These are phyloP conservation scores for Mesorhabditis spiculigera DNA, from an alignment of 2,888 invertebrate genomes.

Conservation along the genomic window DNA sequence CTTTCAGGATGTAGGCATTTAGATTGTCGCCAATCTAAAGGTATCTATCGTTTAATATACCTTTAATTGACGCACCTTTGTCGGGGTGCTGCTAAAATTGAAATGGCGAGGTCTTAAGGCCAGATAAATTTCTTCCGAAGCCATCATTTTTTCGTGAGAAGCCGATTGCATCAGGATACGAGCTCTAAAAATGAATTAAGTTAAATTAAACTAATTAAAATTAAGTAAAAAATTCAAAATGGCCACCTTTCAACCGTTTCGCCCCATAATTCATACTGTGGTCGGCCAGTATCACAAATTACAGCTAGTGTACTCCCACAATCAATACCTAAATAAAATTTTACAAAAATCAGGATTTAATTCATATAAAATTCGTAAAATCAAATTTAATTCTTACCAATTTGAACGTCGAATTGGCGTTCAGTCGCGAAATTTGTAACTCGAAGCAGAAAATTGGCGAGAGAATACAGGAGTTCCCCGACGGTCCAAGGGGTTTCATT, in stretches of 20 bases:
- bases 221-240: neutral
- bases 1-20: constrained; percentile 15
- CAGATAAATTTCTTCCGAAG: constrained; percentile 48
- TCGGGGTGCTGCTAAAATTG: constrained; percentile 30
- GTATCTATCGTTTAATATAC: neutral
- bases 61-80: constrained; percentile 17
- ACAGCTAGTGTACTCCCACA: constrained; percentile 50
- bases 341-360: neutral
- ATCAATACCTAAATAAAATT: constrained; percentile 41
- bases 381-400: constrained; percentile 29
- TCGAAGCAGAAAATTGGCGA: constrained; percentile 44
- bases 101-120: constrained; percentile 52
- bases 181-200: constrained; percentile 15
- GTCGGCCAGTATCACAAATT: constrained; percentile 46
- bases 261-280: constrained; percentile 48
- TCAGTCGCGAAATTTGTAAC: constrained; percentile 42
- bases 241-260: constrained; percentile 28
- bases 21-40: constrained; percentile 8
- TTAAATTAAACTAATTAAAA: neutral
- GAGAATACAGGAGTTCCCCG: constrained; percentile 49
- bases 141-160: constrained; percentile 29
- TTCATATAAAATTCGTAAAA: neutral
- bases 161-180: constrained; percentile 34
- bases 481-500: constrained; percentile 55
- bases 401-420: constrained; percentile 47